Base-by-base conservation (phyloP, 2,113 vertebrate species). In the Tenrec ecaudatus region DNA sequence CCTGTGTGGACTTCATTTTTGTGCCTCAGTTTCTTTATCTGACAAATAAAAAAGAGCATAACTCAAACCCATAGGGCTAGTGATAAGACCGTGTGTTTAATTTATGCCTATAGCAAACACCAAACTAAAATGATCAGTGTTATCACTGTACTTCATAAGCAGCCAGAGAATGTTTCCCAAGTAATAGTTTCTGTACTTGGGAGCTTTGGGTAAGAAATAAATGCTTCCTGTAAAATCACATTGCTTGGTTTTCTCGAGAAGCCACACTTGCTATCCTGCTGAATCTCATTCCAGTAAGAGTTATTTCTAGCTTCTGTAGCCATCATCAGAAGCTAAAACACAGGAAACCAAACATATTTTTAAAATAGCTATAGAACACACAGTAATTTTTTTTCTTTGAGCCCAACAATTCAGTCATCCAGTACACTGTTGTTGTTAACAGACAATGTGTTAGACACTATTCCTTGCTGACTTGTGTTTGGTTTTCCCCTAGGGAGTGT, bases 251-350 rank as follows among this genome's bases (percentile, higher is more conserved):
- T 93, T 84, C 27, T 16, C 53, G 12, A 12, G 47, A 73, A 76
- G 19, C 64, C 33, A 73, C 22, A 25, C 7, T n/a, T 40, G 19
- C 3, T 47, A 22, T 53, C 23, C 15, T 11, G 9, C 27, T 53
- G 47, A 85, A 87, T 33, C 71, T 86, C 16, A 82, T 91, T 76
- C 47, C 29, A 11, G 17, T 79, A 69, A 71, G 57, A 91, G 33
- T 2, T 36, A 23, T 90, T 79, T 91, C 14, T 2, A 91, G 29
- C 27, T 93, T 33, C 19, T 62, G 27, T 20, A 38, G 25, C 10
- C 47, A 53, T 53, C 82, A 68, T 69, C 14, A 80, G 19, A 19
- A 53, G 15, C 60, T 88, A 16, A 82, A 82, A 77, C n/a, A 66
- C 6, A 82, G 47, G 47, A 53, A 53, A 53, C 43, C 4, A 47